Base-by-base conservation (phyloP, 2,888 invertebrate genomes). In the Spilarctia lutea region DNA sequence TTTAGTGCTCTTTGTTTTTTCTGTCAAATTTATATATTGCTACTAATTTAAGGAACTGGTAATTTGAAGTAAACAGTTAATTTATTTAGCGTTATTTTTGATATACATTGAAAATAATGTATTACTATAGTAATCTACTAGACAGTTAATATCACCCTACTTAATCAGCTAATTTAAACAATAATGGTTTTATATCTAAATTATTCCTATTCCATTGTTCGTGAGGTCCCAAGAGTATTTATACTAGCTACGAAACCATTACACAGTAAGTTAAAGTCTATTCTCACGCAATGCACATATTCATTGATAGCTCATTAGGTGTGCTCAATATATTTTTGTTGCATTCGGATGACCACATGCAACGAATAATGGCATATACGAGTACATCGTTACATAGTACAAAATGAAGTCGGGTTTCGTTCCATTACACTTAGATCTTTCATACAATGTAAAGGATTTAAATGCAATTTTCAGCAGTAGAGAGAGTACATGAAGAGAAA, bases 121-220 rank as follows among this genome's bases (percentile, higher is more conserved):
- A 52, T 24, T 8, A 45, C 45, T 65, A 20, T 13, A 6, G 27
- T 18, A 3, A 63, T 27, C 24, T 65, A 45, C 20, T 24, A 42
- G 39, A 10, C 6, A 24, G 20, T 68, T 33, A 56, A 67, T 24
- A 27, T 67, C 35, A n/a, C 72, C 79, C 78, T 69, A 68, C 56
- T 39, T 68, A 82, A 86, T 84, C 78, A 83, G 68, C 86, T 84
- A 84, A 84, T 84, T 83, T 74, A 86, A 70, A 67, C 78, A 79
- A 84, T 84, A 76, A 78, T 18, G 39, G 71, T 35, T 75, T 84
- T 75, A 74, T 73, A 68, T 76, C 74, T 71, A 77, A 75, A 35
- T 79, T 80, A 68, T 42, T 27, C 42, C 74, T 73, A 72, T 71
- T 85, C 70, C 16, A 72, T 68, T 78, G 82, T 81, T 76, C 56